A percentile compares a stretch with the other conserved stretches of the same genome.
phyloP scores from a whole-genome alignment of 2,888 invertebrate genomes.

The Drosophila peninsularis region DNA sequence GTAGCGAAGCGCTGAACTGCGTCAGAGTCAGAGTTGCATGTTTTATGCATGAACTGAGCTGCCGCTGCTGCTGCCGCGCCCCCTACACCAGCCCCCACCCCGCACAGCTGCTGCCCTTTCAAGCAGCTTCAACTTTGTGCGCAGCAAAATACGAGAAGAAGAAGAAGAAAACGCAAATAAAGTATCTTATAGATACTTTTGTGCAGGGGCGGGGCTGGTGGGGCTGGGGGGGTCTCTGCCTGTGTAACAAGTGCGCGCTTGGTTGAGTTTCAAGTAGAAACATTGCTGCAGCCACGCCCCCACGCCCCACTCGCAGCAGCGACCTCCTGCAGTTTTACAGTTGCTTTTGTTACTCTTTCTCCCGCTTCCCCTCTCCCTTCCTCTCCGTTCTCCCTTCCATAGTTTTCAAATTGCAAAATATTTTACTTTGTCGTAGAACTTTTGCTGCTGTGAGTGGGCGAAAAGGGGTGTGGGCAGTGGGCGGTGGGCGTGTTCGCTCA shows the following conservation, averaged over 20 bases:
- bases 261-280: conserved; percentile 49
- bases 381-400: conserved; percentile 6
- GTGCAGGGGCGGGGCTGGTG: conserved; percentile 11
- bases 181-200: conserved; percentile 57
- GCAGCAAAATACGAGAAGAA: conserved; percentile 5
- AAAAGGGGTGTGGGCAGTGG: background rate
- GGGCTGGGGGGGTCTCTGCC: conserved; percentile 5
- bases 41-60: conserved; percentile 62
- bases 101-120: background rate
- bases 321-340: conserved; percentile 44
- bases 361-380: background rate
- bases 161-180: conserved; percentile 41
- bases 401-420: conserved; percentile 52
- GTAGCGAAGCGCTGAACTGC: conserved; percentile 59
- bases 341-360: conserved; percentile 6
- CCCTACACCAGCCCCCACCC: background rate
- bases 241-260: conserved; percentile 65
- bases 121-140: background rate
- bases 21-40: conserved; percentile 59
- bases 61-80: background rate
- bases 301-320: conserved; percentile 1
- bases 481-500: conserved; percentile 8
- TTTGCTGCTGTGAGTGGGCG: conserved; percentile 23
- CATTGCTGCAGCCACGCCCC: conserved; percentile 1
- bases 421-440: conserved; percentile 52